Evolutionary conservation across 2,113 vertebrate species (phyloP), one percentile per base, ranked within the genome.

Genomic region (Platichthys flesus): DNA sequence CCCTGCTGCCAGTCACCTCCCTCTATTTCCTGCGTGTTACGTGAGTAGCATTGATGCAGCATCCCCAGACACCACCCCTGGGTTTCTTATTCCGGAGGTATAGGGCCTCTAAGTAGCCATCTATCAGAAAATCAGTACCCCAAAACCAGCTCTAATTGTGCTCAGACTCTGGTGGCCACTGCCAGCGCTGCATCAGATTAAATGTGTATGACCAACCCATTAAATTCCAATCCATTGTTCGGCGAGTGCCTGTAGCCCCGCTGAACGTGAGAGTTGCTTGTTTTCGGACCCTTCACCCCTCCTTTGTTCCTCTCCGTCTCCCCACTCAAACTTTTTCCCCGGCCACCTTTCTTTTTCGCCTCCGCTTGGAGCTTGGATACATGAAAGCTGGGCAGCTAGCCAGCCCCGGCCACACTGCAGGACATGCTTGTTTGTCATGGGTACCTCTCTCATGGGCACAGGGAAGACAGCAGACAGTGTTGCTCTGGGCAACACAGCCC

Each of bases 81-180:
- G 63, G 67, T 85, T 90, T 92, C 81, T 90, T 88, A 91, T 90
- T 90, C 92, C 87, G 79, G 64, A 73, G 82, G 71, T 85, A 88
- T 80, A 85, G 52, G 75, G 58, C 67, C 76, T 87, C 79, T 90
- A 91, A 90, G 87, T 85, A 91, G 76, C 84, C 90, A 84, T 90
- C 92, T 83, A 90, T 93, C 90, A 90, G 84, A 89, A 89, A 89
- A 90, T 83, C 88, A 88, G 79, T 76, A 59, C 86, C 85, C 86
- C 81, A 89, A 89, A 90, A 90, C 88, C 77, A 83, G 70, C 79
- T 91, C 80, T 91, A 91, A 93, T 93, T 93, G 83, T 76, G 49
- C 79, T 82, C 73, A 79, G 68, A 76, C 71, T 91, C 91, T 86
- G 55, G 83, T 88, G 86, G 56, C 85, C 71, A 67, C 80, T 76